These are phyloP conservation scores for Corynorhinus townsendii DNA, from an alignment of 2,113 vertebrate species.

Conservation along the genomic window DNA sequence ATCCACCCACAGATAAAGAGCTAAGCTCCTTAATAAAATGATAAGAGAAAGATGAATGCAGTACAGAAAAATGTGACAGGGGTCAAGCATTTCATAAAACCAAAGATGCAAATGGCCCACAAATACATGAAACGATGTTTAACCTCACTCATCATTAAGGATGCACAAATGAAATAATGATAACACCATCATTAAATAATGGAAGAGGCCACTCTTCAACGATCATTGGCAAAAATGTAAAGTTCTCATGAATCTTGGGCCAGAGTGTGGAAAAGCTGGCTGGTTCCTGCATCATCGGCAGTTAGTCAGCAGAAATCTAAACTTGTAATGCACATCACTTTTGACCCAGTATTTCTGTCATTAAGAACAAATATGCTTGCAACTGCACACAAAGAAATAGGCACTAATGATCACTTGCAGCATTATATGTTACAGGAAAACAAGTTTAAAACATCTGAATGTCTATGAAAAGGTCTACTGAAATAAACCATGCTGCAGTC, in stretches of 20 bases:
- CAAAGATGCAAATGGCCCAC: background rate
- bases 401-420: background rate
- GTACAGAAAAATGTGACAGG: background rate
- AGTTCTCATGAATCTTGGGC: background rate
- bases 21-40: constrained; percentile 34
- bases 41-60: background rate
- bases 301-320: background rate
- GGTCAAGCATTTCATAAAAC: background rate
- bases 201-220: background rate
- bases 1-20: background rate
- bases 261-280: background rate
- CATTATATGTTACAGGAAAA: background rate
- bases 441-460: background rate
- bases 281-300: no score
- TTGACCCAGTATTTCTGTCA: background rate
- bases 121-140: background rate
- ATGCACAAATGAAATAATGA: constrained; percentile 21
- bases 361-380: background rate
- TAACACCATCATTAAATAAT: background rate
- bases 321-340: background rate
- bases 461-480: background rate
- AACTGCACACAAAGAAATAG: background rate
- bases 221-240: background rate
- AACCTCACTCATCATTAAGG: background rate
- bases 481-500: background rate